A percentile compares a stretch with the other conserved stretches of the same genome.
Conservation (phyloP, 2,797 vertebrate species). For the Adrianichthys oophorus region DNA sequence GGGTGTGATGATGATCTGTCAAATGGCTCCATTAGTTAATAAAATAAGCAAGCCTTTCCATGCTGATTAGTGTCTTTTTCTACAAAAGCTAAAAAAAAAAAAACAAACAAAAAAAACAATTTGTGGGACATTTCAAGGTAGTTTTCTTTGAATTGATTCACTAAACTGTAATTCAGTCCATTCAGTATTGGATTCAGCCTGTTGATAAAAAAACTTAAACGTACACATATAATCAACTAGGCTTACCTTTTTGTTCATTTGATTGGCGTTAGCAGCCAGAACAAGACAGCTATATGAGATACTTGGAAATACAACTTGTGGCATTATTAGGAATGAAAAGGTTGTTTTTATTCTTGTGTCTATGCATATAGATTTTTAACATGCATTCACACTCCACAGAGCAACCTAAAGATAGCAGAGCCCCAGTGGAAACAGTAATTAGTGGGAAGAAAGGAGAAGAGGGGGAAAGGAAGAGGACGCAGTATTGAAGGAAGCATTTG, state of each 20-base stretch:
- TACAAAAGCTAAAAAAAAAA: conserved; percentile 20
- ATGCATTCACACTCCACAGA: conserved; percentile 57
- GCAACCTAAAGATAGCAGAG: conserved; percentile 74
- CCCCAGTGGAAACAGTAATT: conserved; percentile 72
- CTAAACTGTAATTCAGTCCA: conserved; percentile 33
- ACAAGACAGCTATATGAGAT: conserved; percentile 36
- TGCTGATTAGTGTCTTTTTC: conserved; percentile 32
- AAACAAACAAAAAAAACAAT: no score
- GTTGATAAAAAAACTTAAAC: conserved; percentile 29
- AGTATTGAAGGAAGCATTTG: conserved; percentile 70
- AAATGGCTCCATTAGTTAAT: conserved; percentile 54
- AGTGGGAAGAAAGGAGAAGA: conserved; percentile 66
- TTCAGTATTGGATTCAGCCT: conserved; percentile 64
- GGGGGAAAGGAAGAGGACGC: conserved; percentile 24
- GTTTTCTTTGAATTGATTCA: conserved; percentile 4
- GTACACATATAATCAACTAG: conserved; percentile 24
- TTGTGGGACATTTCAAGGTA: no score
- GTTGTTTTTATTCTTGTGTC: conserved; percentile 16
- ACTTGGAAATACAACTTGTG: conserved; percentile 21
- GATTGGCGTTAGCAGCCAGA: conserved; percentile 37
- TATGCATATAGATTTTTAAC: conserved; percentile 35
- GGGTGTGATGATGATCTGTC: conserved; percentile 37
- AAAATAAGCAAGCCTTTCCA: conserved; percentile 49
- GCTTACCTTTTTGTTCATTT: conserved; percentile 64
- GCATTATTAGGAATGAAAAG: background rate